Base-by-base conservation (phyloP, 2,888 invertebrate genomes). In the Pegoplata infirma region DNA sequence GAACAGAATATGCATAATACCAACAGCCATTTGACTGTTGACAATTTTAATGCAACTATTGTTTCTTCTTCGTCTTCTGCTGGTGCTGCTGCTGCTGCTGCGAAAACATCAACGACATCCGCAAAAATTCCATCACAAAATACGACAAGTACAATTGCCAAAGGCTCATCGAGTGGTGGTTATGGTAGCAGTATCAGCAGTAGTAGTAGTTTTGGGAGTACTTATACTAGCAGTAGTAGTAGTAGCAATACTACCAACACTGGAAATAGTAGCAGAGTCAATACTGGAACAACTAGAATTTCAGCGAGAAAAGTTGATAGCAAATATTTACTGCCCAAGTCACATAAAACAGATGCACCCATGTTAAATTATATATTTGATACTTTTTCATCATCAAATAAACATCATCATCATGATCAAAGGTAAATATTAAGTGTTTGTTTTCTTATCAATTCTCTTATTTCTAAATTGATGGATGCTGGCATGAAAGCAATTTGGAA, bases 291-390 rank as follows among this genome's bases (percentile, higher is more conserved):
- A 47, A 77, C 82, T 47, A 76, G 81, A 56, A 77, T 77, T 46
- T 85, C 86, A 53, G 83, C 84, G 68, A 82, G 81, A 46, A 87
- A 85, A 81, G 83, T 84, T 32, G 85, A 88, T 12, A 86, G 83
- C 74, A 88, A 90, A 89, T 75, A 84, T 82, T 80, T 90, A 84
- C 71, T 91, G 89, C 49, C 89, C 80, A 90, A 90, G 80, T 89
- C 89, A 19, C 91, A 91, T 58, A 89, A 92, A 81, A 92, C 92
- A 1, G 94, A 93, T 84, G 92, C 94, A 0, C 93, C 94, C 7
- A 93, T 94, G 93, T 88, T 94, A 64, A 94, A 94, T 87, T 93
- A 94, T 83, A 94, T 94, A 81, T 94, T 94, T 85, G 94, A 94
- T 86, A 91, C 93, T 0, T 92, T 93, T 84, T 93, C 93, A 7